Evolutionary conservation across 1,140 invertebrate genomes (phyloP), one percentile per base, ranked within the genome.

Genomic region (Pygmarrhopalites habei): DNA sequence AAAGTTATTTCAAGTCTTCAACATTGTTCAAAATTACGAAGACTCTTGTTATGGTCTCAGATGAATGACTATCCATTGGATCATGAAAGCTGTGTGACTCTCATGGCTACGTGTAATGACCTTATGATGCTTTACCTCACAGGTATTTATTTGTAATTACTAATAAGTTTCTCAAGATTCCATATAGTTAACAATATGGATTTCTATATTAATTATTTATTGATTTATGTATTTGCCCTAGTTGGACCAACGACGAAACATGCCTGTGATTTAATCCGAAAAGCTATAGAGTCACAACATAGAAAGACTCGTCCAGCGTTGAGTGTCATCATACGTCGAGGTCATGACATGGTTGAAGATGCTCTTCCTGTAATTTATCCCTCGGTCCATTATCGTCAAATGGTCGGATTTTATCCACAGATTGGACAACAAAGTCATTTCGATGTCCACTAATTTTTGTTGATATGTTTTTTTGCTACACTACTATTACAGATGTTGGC

Each of bases 61-160:
- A 23, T 32, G 2, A 64, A 64, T 43, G 62, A 64, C 35, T 15
- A 35, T 35, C n/a, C 55, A 25, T 46, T 64, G 43, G 62, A 64
- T 21, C 2, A 3, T 19, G 35, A 58, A n/a, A 23, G 12, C 5
- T 10, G 23, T 15, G n/a, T 58, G 3, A 29, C 28, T 2, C 26
- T 64, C 14, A 49, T 64, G 46, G 26, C 47, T n/a, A 14, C 28
- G 1, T 64, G 62, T 29, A 44, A 51, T 46, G 35, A 62, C 15
- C 39, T 62, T 4, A 25, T 19, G 10, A 52, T 62, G n/a, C 35
- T 62, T 30, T 62, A 62, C 43, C 21, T 52, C 3, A 52, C 52
- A 32, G n/a, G n/a, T n/a, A n/a, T n/a, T n/a, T n/a, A n/a, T n/a
- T n/a, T n/a, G n/a, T n/a, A n/a, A n/a, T n/a, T n/a, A n/a, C n/a